phyloP scores from a whole-genome alignment of 92 coral and sea anemone species.

The Zoanthus sociatus region DNA sequence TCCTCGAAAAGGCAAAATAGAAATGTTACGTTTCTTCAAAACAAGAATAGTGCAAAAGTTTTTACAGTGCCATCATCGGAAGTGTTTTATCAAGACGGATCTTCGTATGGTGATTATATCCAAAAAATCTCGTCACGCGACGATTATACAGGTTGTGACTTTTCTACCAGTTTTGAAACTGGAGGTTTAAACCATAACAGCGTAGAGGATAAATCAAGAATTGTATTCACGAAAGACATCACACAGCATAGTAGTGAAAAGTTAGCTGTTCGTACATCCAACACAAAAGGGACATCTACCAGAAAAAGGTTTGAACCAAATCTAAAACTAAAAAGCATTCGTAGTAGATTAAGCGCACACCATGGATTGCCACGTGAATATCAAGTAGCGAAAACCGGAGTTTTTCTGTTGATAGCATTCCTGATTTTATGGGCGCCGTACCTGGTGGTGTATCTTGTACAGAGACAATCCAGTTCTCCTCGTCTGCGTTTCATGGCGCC shows the following conservation, averaged over 20 bases:
- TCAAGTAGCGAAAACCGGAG: constrained; percentile 87
- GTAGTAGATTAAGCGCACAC: constrained; percentile 26
- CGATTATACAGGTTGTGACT: neutral
- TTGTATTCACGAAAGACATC: constrained; percentile 2
- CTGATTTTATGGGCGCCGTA: constrained; percentile 89
- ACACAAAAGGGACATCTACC: neutral
- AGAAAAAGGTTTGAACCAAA: neutral
- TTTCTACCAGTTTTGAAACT: neutral
- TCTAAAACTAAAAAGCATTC: constrained; percentile 13
- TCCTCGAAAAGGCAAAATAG: neutral
- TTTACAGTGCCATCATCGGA: constrained; percentile 15
- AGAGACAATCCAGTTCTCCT: constrained; percentile 57
- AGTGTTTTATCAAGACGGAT: constrained; percentile 11
- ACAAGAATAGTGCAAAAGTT: neutral
- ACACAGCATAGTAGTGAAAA: neutral
- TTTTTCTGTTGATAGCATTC: constrained; percentile 74
- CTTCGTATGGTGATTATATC: neutral
- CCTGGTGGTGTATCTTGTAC: constrained; percentile 86
- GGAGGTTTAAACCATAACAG: neutral
- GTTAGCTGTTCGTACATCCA: neutral
- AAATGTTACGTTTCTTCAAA: neutral
- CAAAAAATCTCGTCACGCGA: neutral
- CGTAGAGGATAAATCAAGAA: neutral
- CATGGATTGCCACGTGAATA: constrained; percentile 68
- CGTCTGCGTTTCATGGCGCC: constrained; percentile 65